Evolutionary conservation across 2,888 invertebrate species (phyloP), one percentile per base, ranked within the genome.

Genomic region (Eupithecia subumbrata): DNA sequence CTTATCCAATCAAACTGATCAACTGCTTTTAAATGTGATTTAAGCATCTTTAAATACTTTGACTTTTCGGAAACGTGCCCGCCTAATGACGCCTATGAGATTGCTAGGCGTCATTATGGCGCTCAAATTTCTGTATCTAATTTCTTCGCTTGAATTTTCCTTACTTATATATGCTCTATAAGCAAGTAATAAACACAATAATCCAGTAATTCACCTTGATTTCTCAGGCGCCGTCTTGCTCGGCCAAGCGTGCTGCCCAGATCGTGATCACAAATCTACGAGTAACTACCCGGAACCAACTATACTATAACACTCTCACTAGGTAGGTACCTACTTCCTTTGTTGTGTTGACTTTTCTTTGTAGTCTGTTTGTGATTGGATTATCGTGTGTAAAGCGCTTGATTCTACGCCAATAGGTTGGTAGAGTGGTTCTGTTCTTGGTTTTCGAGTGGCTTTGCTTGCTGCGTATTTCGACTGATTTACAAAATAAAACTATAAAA

Each of bases 211-310:
- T 60, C 25, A 60, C 60, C 25, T 60, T 60, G 60, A 25, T 60
- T 60, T 25, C 60, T 25, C 12, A 4, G 25, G 56, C 22, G 56
- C n/a, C 60, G 25, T 64, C 34, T 64, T 30, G 73, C 22, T 73
- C 60, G 4, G 60, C 43, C 30, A 68, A 73, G 73, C 71, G 45
- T 63, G 45, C 25, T 34, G 14, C 64, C 18, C 37, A 67, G 66
- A 40, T 52, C 45, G 25, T 25, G 22, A 48, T 60, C 75, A 69
- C 69, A 72, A 75, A 72, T 72, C 52, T 56, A 30, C 40, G 18
- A 25, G 52, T 40, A 48, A 69, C 34, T 63, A 63, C 69, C 72
- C 69, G 72, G 69, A 72, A 72, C 64, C 18, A 64, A 64, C 64
- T 18, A 2, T 34, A 9, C 64, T 64, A 30, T 64, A 18, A 64